These are phyloP conservation scores for Notothenia coriiceps DNA, from an alignment of 2,113 vertebrate species.

Conservation along the genomic window DNA sequence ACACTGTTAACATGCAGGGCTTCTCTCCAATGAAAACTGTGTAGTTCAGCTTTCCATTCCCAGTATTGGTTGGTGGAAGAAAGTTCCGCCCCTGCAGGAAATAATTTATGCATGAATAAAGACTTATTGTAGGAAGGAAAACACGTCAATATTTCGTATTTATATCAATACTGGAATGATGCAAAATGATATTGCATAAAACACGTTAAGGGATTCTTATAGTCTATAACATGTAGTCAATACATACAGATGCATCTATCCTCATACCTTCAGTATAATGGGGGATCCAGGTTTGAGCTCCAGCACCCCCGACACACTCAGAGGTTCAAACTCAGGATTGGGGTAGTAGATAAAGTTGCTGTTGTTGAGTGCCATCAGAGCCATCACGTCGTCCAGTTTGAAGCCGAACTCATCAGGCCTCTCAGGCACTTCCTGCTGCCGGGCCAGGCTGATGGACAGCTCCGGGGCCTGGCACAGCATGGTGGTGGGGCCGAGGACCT, in stretches of 20 bases:
- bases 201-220: background rate
- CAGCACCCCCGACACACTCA: slow-evolving; percentile 91
- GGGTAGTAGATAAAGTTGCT: slow-evolving; percentile 97
- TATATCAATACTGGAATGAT: background rate
- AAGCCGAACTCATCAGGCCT: slow-evolving; percentile 97
- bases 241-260: background rate
- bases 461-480: slow-evolving; percentile 97
- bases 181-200: background rate
- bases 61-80: slow-evolving; percentile 92
- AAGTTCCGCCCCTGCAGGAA: slow-evolving; percentile 91
- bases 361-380: slow-evolving; percentile 92
- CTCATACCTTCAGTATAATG: slow-evolving; percentile 95
- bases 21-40: slow-evolving; percentile 95
- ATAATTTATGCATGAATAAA: slow-evolving; percentile 2
- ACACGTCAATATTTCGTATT: background rate
- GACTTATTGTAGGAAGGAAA: background rate
- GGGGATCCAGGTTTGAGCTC: slow-evolving; percentile 97
- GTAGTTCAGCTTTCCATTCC: slow-evolving; percentile 96
- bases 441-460: slow-evolving; percentile 85
- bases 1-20: slow-evolving; percentile 93
- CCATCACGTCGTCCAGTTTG: slow-evolving; percentile 93
- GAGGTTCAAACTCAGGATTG: slow-evolving; percentile 94
- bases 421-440: slow-evolving; percentile 88
- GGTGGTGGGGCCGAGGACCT: slow-evolving; percentile 90
- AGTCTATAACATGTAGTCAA: background rate